Evolutionary conservation across 2,797 vertebrate genomes (phyloP).

Genomic region (Triplophysa bombifrons): DNA sequence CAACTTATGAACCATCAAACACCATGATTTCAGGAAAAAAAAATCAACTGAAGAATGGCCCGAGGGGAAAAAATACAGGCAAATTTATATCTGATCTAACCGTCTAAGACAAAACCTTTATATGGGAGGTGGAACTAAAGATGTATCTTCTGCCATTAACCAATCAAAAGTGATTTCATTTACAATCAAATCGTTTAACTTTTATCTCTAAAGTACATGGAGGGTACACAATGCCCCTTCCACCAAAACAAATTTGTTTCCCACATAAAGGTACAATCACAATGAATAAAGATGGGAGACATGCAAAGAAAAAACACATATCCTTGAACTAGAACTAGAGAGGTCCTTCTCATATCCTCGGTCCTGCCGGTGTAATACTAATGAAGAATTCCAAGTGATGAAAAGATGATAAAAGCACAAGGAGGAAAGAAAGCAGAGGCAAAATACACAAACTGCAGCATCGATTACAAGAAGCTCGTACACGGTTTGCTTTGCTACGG

Average conservation of each 20-base stretch:
- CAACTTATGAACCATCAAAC: too few relatives aligned
- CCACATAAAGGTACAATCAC: constrained; percentile 18
- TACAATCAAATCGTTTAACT: neutral
- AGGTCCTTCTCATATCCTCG: constrained; percentile 42
- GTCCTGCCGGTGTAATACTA: constrained; percentile 33
- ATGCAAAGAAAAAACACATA: constrained; percentile 45
- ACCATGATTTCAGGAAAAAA: too few relatives aligned
- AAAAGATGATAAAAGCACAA: constrained; percentile 13
- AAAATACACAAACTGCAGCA: constrained; percentile 39
- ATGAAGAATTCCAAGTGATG: constrained; percentile 43
- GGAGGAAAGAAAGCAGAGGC: neutral
- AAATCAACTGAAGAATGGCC: too few relatives aligned
- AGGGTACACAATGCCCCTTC: too few relatives aligned
- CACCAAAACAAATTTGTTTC: too few relatives aligned
- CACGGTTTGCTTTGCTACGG: constrained; percentile 32
- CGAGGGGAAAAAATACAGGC: too few relatives aligned
- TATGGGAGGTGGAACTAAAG: too few relatives aligned
- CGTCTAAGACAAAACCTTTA: too few relatives aligned
- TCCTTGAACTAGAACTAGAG: constrained; percentile 50
- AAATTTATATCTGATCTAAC: too few relatives aligned
- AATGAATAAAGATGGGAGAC: constrained; percentile 45
- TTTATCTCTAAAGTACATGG: too few relatives aligned
- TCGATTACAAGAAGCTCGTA: constrained; percentile 32
- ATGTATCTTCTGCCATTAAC: neutral
- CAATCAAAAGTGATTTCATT: neutral